phyloP scores from a whole-genome alignment of 2,113 vertebrate species.

The Zosterops pallidus region DNA sequence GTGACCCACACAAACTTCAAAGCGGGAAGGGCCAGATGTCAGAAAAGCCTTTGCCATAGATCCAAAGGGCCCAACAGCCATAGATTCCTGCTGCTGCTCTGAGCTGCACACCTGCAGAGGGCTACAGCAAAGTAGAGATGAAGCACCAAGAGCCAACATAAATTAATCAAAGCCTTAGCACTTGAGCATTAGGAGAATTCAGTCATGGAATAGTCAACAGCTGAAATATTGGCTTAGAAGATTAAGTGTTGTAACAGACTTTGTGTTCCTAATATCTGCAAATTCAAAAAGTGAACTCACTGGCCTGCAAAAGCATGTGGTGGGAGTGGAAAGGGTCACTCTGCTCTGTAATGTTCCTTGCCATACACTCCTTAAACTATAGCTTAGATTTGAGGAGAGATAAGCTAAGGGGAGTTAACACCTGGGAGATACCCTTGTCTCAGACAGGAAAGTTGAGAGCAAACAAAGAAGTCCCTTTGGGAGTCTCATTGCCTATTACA shows the following conservation, averaged over 20 bases:
- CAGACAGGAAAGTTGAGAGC: neutral
- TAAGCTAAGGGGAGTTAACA: conserved; percentile 13
- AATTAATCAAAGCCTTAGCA: neutral
- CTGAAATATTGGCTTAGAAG: neutral
- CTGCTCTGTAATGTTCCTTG: neutral
- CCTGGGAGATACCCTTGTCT: neutral
- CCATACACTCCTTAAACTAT: neutral
- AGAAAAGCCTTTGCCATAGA: neutral
- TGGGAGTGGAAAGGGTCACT: neutral
- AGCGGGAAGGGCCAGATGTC: neutral
- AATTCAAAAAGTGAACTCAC: neutral
- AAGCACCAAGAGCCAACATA: neutral
- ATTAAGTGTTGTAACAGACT: neutral
- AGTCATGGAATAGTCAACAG: neutral
- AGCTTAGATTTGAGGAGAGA: neutral
- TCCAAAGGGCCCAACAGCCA: neutral
- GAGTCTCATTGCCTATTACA: neutral
- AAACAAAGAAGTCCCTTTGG: conserved; percentile 26
- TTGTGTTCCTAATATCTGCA: neutral
- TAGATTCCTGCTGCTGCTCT: neutral
- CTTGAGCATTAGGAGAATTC: neutral
- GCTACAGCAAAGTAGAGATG: neutral
- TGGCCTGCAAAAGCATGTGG: accelerated
- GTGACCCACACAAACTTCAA: neutral
- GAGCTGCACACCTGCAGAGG: neutral